These are phyloP conservation scores for Spilogale gracilis DNA, from an alignment of 2,113 vertebrate genomes.

Conservation along the genomic window DNA sequence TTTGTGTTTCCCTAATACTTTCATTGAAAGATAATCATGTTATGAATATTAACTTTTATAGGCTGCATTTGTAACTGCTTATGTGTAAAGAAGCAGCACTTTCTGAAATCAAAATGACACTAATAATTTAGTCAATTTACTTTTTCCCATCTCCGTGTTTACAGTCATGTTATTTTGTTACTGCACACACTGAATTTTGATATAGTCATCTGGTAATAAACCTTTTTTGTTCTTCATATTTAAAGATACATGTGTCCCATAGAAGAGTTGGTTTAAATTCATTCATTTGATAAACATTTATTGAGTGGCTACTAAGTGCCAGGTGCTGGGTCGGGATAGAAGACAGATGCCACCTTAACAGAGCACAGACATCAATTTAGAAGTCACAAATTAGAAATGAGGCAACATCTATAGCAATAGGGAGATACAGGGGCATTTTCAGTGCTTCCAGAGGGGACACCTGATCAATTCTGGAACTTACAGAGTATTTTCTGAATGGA, in stretches of 20 bases:
- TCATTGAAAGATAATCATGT: conserved; percentile 78
- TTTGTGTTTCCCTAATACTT: conserved; percentile 72
- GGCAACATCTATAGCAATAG: fast-evolving
- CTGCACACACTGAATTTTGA: conserved; percentile 62
- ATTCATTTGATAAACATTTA: background rate
- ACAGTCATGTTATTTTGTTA: conserved; percentile 50
- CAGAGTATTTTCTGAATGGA: background rate
- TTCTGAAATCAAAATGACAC: conserved; percentile 78
- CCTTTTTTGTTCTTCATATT: background rate
- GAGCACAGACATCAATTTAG: background rate
- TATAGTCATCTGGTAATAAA: background rate
- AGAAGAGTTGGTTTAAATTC: background rate
- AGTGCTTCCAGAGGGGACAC: fast-evolving
- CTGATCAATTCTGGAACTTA: background rate
- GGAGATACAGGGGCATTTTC: fast-evolving
- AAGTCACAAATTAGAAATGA: background rate
- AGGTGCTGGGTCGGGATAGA: fast-evolving
- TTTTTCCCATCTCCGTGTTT: conserved; percentile 62
- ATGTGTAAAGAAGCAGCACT: conserved; percentile 75
- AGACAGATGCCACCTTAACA: background rate
- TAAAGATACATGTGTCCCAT: background rate
- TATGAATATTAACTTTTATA: conserved; percentile 79
- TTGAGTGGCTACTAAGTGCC: background rate
- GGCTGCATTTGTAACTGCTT: conserved; percentile 73
- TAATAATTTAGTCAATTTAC: conserved; percentile 80